A percentile compares a stretch with the other conserved stretches of the same genome.
These are phyloP conservation scores for Eidolon helvum DNA, from an alignment of 2,113 vertebrate species.

Conservation along the genomic window DNA sequence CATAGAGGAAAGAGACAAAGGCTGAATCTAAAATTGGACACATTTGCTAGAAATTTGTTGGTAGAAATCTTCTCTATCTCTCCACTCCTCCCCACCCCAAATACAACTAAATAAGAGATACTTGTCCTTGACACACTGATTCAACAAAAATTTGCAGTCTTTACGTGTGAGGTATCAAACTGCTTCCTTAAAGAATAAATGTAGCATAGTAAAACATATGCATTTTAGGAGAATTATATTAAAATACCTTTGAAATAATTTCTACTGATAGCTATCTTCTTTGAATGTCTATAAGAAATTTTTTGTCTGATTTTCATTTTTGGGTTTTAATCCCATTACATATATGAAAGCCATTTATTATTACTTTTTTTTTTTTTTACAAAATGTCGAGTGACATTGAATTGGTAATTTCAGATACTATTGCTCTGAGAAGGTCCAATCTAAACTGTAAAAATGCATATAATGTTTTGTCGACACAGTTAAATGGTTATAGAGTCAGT, in stretches of 20 bases:
- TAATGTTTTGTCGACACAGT: neutral
- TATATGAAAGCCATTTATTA: neutral
- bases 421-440: conserved; percentile 33
- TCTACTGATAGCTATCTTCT: neutral
- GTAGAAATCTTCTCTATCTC: neutral
- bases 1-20: neutral
- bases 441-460: conserved; percentile 34
- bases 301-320: neutral
- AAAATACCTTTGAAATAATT: neutral
- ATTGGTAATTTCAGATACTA: neutral
- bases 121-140: neutral
- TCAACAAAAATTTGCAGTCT: neutral
- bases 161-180: neutral
- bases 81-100: neutral
- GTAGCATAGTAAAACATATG: neutral
- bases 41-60: too few relatives aligned
- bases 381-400: neutral
- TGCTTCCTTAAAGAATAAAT: neutral
- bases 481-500: neutral
- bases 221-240: neutral
- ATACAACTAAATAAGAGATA: neutral
- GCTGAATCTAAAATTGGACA: neutral
- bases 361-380: neutral
- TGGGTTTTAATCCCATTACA: neutral
- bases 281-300: neutral